Evolutionary conservation across 2,888 invertebrate species (phyloP), one percentile per base, ranked within the genome.

Genomic region (Pollenia griseotomentosa): DNA sequence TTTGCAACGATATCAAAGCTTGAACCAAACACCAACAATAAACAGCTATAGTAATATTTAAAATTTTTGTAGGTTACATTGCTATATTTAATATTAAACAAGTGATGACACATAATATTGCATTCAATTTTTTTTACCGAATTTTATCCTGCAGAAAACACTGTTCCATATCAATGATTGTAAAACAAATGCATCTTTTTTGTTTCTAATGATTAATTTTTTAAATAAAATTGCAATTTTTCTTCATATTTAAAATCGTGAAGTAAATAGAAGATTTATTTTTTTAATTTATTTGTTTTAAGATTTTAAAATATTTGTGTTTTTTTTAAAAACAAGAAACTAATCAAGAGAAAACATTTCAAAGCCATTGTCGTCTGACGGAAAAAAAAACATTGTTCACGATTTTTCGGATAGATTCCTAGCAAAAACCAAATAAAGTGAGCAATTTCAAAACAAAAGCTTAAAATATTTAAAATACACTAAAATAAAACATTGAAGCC

Each of bases 361-460:
- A 79, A 83, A 83, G 74, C 65, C 83, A 86, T 66, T 77, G 83
- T 83, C 80, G 48, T 53, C 55, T 86, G 86, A 86, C 86, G 86
- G 86, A 86, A 57, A 33, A 65, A 44, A 75, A 59, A 51, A 59
- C 53, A 53, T 68, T 73, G 10, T 51, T 48, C 86, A 86, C 86
- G 83, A 86, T 65, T 79, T 79, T 82, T 33, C 61, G 53, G 48
- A 79, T 46, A 33, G 12, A 71, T 55, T 80, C 61, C 16, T 57
- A 66, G 33, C 53, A 77, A 81, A 81, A 68, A 33, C 55, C 46
- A 63, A 44, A 68, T 16, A 65, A 79, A 57, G 55, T 19, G 61
- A 53, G 48, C 44, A 74, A 48, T 48, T 55, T 55, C 46, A n/a
- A 71, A 57, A 74, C 46, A 70, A 65, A 70, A 79, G 44, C 48